Conservation (phyloP, 2,797 vertebrate species). For the Synanceia verrucosa region DNA sequence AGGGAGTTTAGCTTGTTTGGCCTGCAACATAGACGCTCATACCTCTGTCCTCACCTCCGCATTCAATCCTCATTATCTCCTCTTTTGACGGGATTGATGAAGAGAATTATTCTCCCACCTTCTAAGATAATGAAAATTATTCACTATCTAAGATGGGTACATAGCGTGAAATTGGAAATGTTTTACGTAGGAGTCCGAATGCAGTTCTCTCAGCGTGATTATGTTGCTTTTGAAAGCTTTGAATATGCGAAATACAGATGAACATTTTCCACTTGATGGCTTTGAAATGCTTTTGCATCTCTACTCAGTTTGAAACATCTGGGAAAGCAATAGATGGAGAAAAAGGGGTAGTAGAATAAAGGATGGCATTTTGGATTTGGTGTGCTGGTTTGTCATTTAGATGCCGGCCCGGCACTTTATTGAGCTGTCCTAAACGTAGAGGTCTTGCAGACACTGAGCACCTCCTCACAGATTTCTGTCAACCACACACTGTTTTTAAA, state of each 20-base stretch:
- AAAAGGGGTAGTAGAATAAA: slow-evolving; percentile 30
- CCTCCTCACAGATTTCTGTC: background rate
- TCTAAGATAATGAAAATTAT: slow-evolving; percentile 72
- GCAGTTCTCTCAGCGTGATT: slow-evolving; percentile 52
- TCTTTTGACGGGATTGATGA: slow-evolving; percentile 60
- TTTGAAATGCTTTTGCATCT: slow-evolving; percentile 69
- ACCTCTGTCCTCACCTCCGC: slow-evolving; percentile 42
- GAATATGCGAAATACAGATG: slow-evolving; percentile 72
- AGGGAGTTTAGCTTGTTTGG: slow-evolving; percentile 27
- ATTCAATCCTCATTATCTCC: slow-evolving; percentile 65
- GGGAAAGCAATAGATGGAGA: slow-evolving; percentile 47
- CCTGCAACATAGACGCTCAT: slow-evolving; percentile 13
- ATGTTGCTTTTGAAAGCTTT: slow-evolving; percentile 70
- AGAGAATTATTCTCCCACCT: slow-evolving; percentile 62
- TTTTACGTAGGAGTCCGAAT: slow-evolving; percentile 72
- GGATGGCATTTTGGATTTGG: slow-evolving; percentile 29
- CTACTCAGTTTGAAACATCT: slow-evolving; percentile 53
- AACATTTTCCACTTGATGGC: slow-evolving; percentile 68
- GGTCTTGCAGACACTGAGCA: background rate
- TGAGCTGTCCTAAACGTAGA: background rate
- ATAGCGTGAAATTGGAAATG: slow-evolving; percentile 77
- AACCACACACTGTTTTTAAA: background rate
- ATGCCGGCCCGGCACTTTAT: slow-evolving; percentile 10
- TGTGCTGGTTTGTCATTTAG: slow-evolving; percentile 32
- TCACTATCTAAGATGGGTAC: slow-evolving; percentile 72